Evolutionary conservation across 2,113 vertebrate species (phyloP).

Genomic region (Zosterops hypoxanthus): DNA sequence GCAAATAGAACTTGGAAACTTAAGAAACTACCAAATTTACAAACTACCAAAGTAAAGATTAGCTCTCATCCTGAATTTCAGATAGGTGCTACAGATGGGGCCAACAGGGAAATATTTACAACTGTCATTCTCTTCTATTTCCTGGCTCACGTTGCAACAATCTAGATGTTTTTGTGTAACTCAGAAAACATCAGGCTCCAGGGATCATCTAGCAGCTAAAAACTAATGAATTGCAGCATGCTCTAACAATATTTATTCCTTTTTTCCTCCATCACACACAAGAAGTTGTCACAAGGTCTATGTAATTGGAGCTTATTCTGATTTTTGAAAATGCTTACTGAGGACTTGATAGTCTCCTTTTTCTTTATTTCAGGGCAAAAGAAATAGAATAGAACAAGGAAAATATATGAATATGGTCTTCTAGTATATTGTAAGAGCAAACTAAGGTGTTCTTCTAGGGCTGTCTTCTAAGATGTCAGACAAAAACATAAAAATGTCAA

Average conservation of each 20-base stretch:
- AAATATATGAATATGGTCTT: neutral
- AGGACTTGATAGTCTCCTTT: neutral
- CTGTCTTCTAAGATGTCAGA: neutral
- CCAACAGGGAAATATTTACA: neutral
- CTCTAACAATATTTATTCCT: neutral
- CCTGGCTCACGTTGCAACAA: neutral
- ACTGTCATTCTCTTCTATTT: neutral
- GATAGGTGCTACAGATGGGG: neutral
- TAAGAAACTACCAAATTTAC: neutral
- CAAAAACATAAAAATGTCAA: neutral
- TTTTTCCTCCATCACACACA: neutral
- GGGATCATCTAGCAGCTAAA: neutral
- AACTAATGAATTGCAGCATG: neutral
- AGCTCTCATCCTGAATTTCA: neutral
- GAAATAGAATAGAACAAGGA: neutral
- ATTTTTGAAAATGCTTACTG: neutral
- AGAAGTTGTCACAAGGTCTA: neutral
- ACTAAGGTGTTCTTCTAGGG: neutral
- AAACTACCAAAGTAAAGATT: neutral
- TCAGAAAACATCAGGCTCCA: neutral
- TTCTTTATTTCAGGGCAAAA: neutral
- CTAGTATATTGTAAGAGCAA: neutral
- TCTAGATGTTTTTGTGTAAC: neutral
- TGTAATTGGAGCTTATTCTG: neutral
- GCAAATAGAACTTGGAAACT: neutral